These are phyloP conservation scores for Microcebus lehilahytsara DNA, from an alignment of 2,113 vertebrate species.

Conservation along the genomic window DNA sequence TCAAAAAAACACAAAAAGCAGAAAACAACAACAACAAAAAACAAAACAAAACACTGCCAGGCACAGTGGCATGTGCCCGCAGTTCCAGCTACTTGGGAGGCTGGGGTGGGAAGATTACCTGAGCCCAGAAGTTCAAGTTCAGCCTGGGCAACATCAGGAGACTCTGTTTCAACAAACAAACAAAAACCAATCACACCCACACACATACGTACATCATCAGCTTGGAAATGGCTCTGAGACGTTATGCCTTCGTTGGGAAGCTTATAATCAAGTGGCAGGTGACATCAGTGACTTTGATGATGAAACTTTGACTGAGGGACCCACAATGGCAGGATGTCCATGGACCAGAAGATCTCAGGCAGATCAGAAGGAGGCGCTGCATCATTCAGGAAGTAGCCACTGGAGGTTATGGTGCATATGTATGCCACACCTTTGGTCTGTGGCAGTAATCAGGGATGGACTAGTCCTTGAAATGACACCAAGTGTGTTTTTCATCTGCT, in stretches of 20 bases:
- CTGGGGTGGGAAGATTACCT: no score
- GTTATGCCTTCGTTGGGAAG: background rate
- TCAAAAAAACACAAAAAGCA: no score
- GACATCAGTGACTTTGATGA: background rate
- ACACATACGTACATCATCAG: background rate
- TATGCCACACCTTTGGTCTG: background rate
- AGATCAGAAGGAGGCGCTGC: background rate
- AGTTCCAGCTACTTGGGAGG: no score
- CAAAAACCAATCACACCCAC: no score
- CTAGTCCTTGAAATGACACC: background rate
- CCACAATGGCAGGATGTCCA: background rate
- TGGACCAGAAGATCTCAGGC: background rate
- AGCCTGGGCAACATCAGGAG: no score
- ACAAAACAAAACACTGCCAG: no score
- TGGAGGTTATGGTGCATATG: fast-evolving
- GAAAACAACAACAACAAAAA: no score
- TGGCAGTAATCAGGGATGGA: no score
- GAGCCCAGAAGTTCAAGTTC: no score
- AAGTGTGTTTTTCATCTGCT: background rate
- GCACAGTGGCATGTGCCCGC: no score
- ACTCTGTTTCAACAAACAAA: no score
- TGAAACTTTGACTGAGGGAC: background rate
- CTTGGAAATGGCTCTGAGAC: background rate
- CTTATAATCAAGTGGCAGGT: background rate
- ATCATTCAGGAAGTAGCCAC: no score